Percentiles rank a stretch among this genome's conserved stretches.
phyloP scores from a whole-genome alignment of 2,113 vertebrate genomes.

The Grammomys dolichurus region DNA sequence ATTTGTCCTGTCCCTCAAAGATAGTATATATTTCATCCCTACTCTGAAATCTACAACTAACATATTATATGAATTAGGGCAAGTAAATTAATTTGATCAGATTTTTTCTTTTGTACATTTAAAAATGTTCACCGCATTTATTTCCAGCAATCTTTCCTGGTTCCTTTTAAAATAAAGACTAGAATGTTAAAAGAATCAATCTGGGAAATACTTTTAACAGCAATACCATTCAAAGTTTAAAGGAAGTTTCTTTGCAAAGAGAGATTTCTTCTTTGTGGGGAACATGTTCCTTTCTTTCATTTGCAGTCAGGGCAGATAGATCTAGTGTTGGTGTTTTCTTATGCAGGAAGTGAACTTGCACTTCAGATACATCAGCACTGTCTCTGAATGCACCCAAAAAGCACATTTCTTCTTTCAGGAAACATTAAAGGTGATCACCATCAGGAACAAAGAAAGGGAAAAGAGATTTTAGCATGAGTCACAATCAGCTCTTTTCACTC shows the following conservation, averaged over 20 bases:
- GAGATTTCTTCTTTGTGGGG: neutral
- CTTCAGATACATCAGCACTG: neutral
- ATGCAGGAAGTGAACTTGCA: neutral
- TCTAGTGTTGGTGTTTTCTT: neutral
- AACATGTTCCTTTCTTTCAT: neutral
- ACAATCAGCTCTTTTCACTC: neutral
- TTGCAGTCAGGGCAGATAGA: neutral
- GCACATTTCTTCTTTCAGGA: neutral
- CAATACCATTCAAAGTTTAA: neutral
- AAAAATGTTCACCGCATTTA: neutral
- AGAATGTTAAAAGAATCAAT: neutral
- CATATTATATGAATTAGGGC: too few relatives aligned
- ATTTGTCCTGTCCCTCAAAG: neutral
- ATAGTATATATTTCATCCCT: neutral
- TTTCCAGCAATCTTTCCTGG: neutral
- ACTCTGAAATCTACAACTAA: neutral
- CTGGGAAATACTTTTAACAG: neutral
- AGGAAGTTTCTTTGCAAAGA: neutral
- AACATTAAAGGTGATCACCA: neutral
- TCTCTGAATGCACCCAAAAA: neutral
- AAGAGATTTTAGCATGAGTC: neutral
- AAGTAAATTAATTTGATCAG: neutral
- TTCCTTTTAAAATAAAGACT: neutral
- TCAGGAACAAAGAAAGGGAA: neutral
- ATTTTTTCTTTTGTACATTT: neutral